Evolutionary conservation across 2,888 invertebrate genomes (phyloP).

Genomic region (Epirrita christyi): DNA sequence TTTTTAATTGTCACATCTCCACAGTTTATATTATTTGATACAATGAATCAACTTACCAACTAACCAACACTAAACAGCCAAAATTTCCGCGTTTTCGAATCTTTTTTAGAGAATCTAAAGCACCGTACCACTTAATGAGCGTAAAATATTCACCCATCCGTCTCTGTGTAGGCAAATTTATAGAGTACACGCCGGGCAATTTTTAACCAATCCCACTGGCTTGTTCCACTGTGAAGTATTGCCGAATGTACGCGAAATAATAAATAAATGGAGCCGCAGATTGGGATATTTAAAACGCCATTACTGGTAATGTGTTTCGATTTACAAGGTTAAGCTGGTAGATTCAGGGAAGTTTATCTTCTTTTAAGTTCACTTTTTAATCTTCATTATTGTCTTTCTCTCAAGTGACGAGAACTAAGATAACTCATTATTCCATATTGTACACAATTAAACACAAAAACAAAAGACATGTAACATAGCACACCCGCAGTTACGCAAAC

Average conservation of each 20-base stretch:
- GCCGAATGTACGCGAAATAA: conserved; percentile 6
- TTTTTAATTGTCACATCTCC: too few relatives aligned
- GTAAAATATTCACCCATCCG: conserved; percentile 18
- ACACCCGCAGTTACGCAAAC: too few relatives aligned
- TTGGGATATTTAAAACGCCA: conserved; percentile 18
- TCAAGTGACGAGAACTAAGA: too few relatives aligned
- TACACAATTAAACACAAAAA: too few relatives aligned
- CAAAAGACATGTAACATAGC: too few relatives aligned
- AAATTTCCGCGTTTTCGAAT: background rate
- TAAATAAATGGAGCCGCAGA: conserved; percentile 20
- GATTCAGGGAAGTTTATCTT: background rate
- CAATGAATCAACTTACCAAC: too few relatives aligned
- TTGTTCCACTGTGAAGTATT: conserved; percentile 18
- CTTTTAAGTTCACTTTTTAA: too few relatives aligned
- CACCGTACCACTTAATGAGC: conserved; percentile 4
- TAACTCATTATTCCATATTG: too few relatives aligned
- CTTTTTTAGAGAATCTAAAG: background rate
- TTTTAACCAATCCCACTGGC: conserved; percentile 53
- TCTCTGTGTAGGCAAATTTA: conserved; percentile 54
- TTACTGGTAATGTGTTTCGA: background rate
- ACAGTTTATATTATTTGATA: too few relatives aligned
- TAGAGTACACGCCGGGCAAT: conserved; percentile 55
- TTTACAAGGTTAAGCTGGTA: background rate
- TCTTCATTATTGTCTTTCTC: too few relatives aligned
- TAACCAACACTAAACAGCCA: too few relatives aligned